Evolutionary conservation across 2,113 vertebrate species (phyloP).

Genomic region (Panthera tigris): DNA sequence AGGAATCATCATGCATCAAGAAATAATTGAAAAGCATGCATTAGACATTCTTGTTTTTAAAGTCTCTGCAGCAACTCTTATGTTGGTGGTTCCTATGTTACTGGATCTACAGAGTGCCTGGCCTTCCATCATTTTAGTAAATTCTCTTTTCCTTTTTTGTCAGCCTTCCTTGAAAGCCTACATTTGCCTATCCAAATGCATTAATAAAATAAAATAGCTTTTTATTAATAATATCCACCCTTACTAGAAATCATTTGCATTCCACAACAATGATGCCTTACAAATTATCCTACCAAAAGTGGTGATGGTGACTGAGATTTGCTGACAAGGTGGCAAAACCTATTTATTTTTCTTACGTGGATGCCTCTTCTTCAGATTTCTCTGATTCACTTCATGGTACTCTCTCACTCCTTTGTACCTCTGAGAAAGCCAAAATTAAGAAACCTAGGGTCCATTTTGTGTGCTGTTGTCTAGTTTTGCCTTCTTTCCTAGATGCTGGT

Average conservation of each 20-base stretch:
- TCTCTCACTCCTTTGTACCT: background rate
- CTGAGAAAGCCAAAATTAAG: background rate
- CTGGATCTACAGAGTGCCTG: background rate
- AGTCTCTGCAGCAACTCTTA: background rate
- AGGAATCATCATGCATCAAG: background rate
- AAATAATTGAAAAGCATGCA: background rate
- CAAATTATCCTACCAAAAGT: background rate
- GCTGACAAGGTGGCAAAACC: background rate
- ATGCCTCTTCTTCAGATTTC: background rate
- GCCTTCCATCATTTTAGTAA: background rate
- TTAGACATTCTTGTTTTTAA: background rate
- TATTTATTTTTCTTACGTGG: background rate
- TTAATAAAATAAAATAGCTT: slow-evolving; percentile 3
- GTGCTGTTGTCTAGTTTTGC: background rate
- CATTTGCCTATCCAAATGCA: background rate
- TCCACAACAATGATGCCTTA: background rate
- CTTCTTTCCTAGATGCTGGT: background rate
- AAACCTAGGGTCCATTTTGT: background rate
- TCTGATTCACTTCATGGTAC: background rate
- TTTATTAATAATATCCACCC: background rate
- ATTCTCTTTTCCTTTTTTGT: background rate
- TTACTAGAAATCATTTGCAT: background rate
- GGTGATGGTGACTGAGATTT: background rate
- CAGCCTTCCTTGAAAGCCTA: background rate
- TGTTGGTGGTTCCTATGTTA: background rate